A percentile compares a stretch with the other conserved stretches of the same genome.
phyloP scores from a whole-genome alignment of 2,113 vertebrate species.

The Erythrocebus patas region DNA sequence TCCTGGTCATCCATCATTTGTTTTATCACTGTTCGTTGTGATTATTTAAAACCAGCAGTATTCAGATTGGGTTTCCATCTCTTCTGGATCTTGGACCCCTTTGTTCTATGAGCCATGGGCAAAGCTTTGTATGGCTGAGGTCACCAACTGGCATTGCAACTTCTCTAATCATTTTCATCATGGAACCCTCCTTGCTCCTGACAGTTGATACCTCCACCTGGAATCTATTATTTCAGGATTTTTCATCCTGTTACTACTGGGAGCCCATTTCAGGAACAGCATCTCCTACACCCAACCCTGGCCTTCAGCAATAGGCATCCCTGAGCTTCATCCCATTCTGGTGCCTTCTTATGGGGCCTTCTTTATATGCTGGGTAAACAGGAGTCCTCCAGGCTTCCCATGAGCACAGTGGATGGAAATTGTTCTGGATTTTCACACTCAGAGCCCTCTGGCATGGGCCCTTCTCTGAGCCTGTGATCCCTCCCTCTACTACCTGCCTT shows the following conservation, averaged over 20 bases:
- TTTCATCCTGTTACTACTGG: too few species aligned
- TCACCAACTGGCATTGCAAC: fast-evolving
- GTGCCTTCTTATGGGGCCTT: neutral
- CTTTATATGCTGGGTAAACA: fast-evolving
- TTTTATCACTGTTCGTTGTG: neutral
- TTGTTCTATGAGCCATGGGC: fast-evolving
- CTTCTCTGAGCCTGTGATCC: neutral
- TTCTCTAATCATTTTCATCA: neutral
- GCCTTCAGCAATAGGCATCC: too few species aligned
- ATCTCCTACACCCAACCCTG: fast-evolving
- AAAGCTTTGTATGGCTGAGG: neutral
- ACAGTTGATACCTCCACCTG: neutral
- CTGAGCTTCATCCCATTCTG: neutral
- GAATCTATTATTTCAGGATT: too few species aligned
- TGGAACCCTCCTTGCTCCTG: neutral
- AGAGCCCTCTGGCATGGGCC: fast-evolving
- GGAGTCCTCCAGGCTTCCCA: neutral
- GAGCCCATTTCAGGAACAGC: fast-evolving
- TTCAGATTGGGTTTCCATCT: fast-evolving
- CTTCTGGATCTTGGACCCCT: too few species aligned
- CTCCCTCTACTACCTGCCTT: neutral
- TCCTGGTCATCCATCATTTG: neutral
- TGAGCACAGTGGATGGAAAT: fast-evolving
- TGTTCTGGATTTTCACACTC: neutral
- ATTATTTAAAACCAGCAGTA: fast-evolving